A percentile compares a stretch with the other conserved stretches of the same genome.
phyloP scores from a whole-genome alignment of 2,113 vertebrate species.

The Salvelinus sp. region DNA sequence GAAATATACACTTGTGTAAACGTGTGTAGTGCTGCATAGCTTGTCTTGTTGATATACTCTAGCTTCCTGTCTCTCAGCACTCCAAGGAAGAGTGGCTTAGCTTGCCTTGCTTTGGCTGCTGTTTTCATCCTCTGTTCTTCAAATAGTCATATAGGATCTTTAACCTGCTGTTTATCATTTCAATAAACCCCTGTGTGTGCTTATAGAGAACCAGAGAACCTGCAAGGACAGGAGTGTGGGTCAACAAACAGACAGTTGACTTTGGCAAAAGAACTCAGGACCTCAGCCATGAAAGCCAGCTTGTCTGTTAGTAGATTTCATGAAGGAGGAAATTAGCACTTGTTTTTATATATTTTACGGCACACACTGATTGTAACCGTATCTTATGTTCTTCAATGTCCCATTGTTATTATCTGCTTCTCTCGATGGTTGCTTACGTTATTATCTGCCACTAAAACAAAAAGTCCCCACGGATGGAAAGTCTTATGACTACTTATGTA shows the following conservation, averaged over 20 bases:
- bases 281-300: too few species aligned
- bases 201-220: background rate
- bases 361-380: too few species aligned
- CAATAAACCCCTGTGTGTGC: background rate
- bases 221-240: background rate
- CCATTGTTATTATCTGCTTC: too few species aligned
- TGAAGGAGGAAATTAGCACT: background rate
- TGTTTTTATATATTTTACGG: too few species aligned
- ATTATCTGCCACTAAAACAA: background rate
- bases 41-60: constrained; percentile 15
- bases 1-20: background rate
- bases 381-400: too few species aligned
- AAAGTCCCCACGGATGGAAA: background rate
- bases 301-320: background rate
- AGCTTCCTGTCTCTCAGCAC: constrained; percentile 7
- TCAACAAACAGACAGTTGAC: background rate
- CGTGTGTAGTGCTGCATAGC: background rate
- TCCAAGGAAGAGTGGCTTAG: background rate
- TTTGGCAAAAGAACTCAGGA: too few species aligned
- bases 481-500: background rate
- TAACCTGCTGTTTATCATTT: constrained; percentile 8
- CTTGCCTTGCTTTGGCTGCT: background rate
- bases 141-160: background rate
- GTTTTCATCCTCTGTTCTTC: constrained; percentile 11
- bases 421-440: too few species aligned